These are phyloP conservation scores for Arothron firmamentum DNA, from an alignment of 2,113 vertebrate genomes.

Conservation along the genomic window DNA sequence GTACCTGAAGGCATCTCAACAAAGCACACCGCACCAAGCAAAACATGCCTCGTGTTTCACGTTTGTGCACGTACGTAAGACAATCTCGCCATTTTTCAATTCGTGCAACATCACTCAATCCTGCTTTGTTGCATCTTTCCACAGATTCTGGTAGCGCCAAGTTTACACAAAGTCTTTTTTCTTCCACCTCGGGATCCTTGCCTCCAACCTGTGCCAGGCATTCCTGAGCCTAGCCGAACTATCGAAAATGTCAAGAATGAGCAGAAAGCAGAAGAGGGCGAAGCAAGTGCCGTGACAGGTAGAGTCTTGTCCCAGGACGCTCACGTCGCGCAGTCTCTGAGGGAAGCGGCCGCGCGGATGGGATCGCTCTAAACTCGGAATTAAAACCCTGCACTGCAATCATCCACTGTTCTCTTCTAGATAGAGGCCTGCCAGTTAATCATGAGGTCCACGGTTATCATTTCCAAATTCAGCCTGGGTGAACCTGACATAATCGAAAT, in stretches of 20 bases:
- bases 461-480: background rate
- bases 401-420: slow-evolving; percentile 40
- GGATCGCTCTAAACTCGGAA: slow-evolving; percentile 26
- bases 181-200: slow-evolving; percentile 63
- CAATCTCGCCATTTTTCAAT: slow-evolving; percentile 10
- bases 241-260: slow-evolving; percentile 77
- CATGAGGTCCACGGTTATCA: slow-evolving; percentile 18
- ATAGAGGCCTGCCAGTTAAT: slow-evolving; percentile 45
- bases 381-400: slow-evolving; percentile 52
- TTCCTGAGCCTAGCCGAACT: slow-evolving; percentile 73
- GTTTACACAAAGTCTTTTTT: slow-evolving; percentile 64
- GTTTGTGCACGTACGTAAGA: slow-evolving; percentile 52
- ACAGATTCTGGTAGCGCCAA: slow-evolving; percentile 35
- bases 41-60: slow-evolving; percentile 45
- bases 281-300: slow-evolving; percentile 66
- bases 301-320: slow-evolving; percentile 70
- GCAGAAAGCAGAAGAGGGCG: slow-evolving; percentile 65
- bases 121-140: slow-evolving; percentile 19
- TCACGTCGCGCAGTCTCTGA: slow-evolving; percentile 56
- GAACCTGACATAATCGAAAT: slow-evolving; percentile 4
- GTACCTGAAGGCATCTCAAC: slow-evolving; percentile 34
- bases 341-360: slow-evolving; percentile 40
- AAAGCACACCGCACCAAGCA: slow-evolving; percentile 41
- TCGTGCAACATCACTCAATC: slow-evolving; percentile 19
- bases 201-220: slow-evolving; percentile 67